A percentile compares a stretch with the other conserved stretches of the same genome.
phyloP scores from a whole-genome alignment of 2,797 vertebrate species.

The Characodon lateralis region DNA sequence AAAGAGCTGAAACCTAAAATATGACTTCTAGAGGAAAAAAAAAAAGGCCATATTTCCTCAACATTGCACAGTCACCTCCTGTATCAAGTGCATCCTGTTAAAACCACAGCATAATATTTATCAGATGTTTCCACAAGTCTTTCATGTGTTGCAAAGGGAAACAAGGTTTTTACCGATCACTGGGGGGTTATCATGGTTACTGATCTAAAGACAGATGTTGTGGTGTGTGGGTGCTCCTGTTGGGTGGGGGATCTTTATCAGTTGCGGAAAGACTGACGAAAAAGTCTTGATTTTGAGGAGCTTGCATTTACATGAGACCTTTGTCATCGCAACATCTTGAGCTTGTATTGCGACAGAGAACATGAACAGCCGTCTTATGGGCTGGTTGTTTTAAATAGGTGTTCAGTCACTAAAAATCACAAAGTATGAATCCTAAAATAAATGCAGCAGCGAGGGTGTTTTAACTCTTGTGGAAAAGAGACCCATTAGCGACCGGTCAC shows the following conservation, averaged over 20 bases:
- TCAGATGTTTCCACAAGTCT: slow-evolving; percentile 46
- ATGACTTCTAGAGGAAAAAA: background rate
- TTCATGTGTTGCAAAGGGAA: slow-evolving; percentile 8
- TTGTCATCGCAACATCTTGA: slow-evolving; percentile 6
- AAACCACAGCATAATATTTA: slow-evolving; percentile 40
- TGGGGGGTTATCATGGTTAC: background rate
- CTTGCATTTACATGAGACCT: background rate
- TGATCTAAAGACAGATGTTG: background rate
- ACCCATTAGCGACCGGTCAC: too few species aligned
- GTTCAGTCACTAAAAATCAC: background rate
- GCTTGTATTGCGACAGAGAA: background rate
- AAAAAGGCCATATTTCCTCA: background rate
- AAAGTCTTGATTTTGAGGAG: background rate
- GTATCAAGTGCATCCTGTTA: background rate
- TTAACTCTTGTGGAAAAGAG: background rate
- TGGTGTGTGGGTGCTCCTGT: slow-evolving; percentile 17
- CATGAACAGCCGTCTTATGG: background rate
- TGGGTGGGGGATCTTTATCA: slow-evolving; percentile 47
- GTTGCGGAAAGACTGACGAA: slow-evolving; percentile 23
- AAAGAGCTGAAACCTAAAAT: background rate
- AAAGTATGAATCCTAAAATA: background rate
- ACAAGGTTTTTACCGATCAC: background rate
- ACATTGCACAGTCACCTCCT: background rate
- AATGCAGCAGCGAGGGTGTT: background rate
- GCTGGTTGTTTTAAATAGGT: background rate